Base-by-base conservation (phyloP, 1,140 invertebrate genomes). In the Zaprionus davidi region DNA sequence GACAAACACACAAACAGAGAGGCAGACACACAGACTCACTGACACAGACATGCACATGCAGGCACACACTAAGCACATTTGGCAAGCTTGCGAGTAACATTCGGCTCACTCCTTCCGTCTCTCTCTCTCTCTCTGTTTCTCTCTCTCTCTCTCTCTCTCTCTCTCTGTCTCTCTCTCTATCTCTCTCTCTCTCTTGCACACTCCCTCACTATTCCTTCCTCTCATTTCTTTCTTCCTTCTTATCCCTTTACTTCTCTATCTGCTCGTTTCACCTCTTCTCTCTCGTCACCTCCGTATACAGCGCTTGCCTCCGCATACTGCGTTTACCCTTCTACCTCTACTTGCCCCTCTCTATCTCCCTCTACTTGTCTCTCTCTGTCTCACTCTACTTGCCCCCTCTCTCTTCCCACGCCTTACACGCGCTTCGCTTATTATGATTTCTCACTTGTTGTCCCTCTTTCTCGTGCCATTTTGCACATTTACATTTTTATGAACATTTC, bases 401-500 rank as follows among this genome's bases (percentile, higher is more conserved):
- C 36, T 73, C 31, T 44, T 53, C 26, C 49, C 46, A 31, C 53
- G 49, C 31, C 51, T 68, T 51, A 58, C 49, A 79, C 63, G 31
- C 68, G 63, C 75, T 81, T 81, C 20, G 46, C 46, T 84, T 82
- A 90, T 88, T 78, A 81, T 76, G 80, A 83, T 83, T 76, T 83
- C 80, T 70, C 82, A 65, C 78, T 81, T 71, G 71, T 55, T 65
- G 46, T 46, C 62, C 68, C 60, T 68, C 62, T 60, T 69, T 58
- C 70, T 69, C 55, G 22, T 77, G 63, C 76, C 76, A 90, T 90
- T 88, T 88, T 74, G 71, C 68, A 79, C 85, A 88, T 88, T 88
- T 88, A 82, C 84, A 88, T 88, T 88, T 88, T 88, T 88, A 88
- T 88, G 84, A 88, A 88, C 84, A 84, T 90, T 79, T 88, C 77